A percentile compares a stretch with the other conserved stretches of the same genome.
Conservation (phyloP, 2,113 vertebrate genomes). For the Stictonetta naevosa region DNA sequence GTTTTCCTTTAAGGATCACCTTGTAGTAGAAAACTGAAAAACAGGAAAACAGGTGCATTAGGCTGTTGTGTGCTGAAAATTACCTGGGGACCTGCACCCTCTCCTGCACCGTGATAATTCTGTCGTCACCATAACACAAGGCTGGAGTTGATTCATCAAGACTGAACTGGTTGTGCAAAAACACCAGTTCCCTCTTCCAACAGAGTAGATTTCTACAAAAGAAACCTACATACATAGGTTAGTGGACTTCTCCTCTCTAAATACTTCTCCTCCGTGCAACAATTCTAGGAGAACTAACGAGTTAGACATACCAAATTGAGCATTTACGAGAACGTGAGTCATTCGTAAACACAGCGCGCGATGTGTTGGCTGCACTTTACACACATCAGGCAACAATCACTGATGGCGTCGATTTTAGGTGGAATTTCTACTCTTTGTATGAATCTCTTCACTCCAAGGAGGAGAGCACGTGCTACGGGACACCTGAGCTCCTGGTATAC, state of each 20-base stretch:
- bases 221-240: rapidly evolving
- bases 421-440: background rate
- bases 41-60: background rate
- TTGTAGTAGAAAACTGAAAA: background rate
- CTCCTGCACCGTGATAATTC: background rate
- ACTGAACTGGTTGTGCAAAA: rapidly evolving
- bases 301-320: background rate
- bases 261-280: background rate
- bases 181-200: background rate
- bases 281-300: background rate
- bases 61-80: background rate
- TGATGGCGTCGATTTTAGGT: background rate
- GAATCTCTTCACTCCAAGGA: background rate
- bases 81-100: background rate
- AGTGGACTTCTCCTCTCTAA: background rate
- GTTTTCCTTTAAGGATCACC: background rate
- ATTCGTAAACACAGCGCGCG: rapidly evolving
- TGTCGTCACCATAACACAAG: background rate
- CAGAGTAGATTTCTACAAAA: background rate
- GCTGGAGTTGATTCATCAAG: background rate
- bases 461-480: background rate
- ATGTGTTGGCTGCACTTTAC: rapidly evolving
- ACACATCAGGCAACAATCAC: background rate
- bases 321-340: background rate
- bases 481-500: background rate